Percentiles rank a stretch among this genome's conserved stretches.
These are phyloP conservation scores for Esox masquinongy DNA, from an alignment of 2,797 vertebrate genomes.

Conservation along the genomic window DNA sequence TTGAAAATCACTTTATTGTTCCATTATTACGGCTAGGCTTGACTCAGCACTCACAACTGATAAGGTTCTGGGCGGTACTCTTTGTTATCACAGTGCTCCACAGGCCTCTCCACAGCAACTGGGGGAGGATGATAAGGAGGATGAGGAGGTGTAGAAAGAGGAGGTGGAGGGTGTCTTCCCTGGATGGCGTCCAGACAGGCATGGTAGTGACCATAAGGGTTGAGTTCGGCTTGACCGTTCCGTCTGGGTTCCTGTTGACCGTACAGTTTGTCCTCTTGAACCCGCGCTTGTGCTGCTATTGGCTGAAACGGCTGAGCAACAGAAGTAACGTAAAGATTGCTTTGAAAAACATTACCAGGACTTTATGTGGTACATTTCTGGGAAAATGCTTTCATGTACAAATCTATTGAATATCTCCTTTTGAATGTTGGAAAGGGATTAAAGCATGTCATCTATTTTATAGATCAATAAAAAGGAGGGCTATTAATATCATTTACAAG, in stretches of 20 bases:
- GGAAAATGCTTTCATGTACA: too few species aligned
- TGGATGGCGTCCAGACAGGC: conserved; percentile 74
- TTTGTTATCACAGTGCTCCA: conserved; percentile 47
- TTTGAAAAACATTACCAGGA: too few species aligned
- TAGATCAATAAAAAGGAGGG: too few species aligned
- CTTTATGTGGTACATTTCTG: too few species aligned
- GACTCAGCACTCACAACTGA: conserved; percentile 71
- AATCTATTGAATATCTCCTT: too few species aligned
- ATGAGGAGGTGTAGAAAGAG: conserved; percentile 9
- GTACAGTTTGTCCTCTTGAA: conserved; percentile 31
- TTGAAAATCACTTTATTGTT: neutral
- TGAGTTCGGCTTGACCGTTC: conserved; percentile 2
- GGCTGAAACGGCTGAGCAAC: conserved; percentile 36
- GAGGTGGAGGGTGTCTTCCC: conserved; percentile 45
- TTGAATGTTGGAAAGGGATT: too few species aligned
- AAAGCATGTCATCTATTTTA: too few species aligned
- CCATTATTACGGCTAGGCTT: neutral
- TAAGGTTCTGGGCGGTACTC: conserved; percentile 55
- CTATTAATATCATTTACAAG: too few species aligned
- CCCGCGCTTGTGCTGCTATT: conserved; percentile 47
- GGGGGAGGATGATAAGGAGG: neutral
- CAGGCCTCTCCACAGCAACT: conserved; percentile 33
- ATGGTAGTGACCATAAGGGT: conserved; percentile 73
- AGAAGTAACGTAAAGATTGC: neutral
- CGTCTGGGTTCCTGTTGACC: conserved; percentile 40